Evolutionary conservation across 2,113 vertebrate genomes (phyloP).

Genomic region (Myiagra hebetior): DNA sequence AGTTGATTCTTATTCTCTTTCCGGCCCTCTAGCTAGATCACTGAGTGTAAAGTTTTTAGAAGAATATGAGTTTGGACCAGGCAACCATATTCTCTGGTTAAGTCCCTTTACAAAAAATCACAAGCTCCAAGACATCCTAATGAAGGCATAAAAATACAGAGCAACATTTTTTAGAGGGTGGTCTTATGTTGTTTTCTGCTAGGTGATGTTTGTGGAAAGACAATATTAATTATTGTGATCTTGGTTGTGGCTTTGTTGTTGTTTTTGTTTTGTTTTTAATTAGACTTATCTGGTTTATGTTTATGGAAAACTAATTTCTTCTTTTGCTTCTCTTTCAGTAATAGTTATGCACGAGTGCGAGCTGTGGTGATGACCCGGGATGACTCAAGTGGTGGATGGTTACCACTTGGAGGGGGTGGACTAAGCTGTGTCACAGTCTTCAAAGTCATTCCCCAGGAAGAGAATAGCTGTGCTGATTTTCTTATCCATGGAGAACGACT

Average conservation of each 20-base stretch:
- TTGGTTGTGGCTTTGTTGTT: neutral
- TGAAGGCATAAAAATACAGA: neutral
- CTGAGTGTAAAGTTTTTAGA: neutral
- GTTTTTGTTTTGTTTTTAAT: neutral
- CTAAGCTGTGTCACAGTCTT: slow-evolving; percentile 97
- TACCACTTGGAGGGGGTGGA: slow-evolving; percentile 93
- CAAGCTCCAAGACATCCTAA: neutral
- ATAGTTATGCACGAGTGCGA: slow-evolving; percentile 98
- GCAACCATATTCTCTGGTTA: neutral
- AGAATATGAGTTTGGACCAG: neutral
- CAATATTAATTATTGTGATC: neutral
- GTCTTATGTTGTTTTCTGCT: neutral
- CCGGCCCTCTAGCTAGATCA: neutral
- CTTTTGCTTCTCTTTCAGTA: slow-evolving; percentile 82
- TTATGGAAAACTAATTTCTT: slow-evolving; percentile 62
- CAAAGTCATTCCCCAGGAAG: slow-evolving; percentile 90
- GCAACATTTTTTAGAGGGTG: neutral
- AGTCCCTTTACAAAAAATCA: neutral
- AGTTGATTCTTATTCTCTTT: neutral
- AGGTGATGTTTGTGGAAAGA: neutral
- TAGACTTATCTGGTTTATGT: slow-evolving; percentile 26
- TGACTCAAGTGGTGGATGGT: slow-evolving; percentile 99
- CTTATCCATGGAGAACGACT: slow-evolving; percentile 97
- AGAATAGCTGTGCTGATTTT: slow-evolving; percentile 88
- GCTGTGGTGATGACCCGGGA: slow-evolving; percentile 99